Base-by-base conservation (phyloP, 2,888 invertebrate genomes). In the Caradrina kadenii region DNA sequence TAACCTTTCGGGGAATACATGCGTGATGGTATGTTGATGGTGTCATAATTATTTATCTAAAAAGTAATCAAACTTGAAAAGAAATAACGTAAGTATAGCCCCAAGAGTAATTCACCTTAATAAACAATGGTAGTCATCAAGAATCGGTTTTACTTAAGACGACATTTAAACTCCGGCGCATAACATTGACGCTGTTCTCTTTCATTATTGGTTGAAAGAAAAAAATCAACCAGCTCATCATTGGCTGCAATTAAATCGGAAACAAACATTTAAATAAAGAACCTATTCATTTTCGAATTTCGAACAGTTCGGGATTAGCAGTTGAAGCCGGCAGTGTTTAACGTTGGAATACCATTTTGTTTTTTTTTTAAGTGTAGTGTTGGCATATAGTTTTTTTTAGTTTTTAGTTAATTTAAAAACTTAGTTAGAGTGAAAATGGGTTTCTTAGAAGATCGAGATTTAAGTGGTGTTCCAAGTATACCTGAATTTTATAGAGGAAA, bases 401-500 rank as follows among this genome's bases (percentile, higher is more conserved):
- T 62, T 54, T 26, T 54, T 54, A 59, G 26, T 59, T 62, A 10
- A 10, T 22, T 53, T 61, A 45, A 19, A 26, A 26, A 31, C 45
- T 52, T 2, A 13, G 22, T 42, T 5, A 42, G 65, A 68, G 48
- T 0, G 0, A 77, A 66, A 55, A 93, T 93, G 93, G 90, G 90
- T 15, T 93, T 92, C 66, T 63, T 93, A n/a, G 91, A 93, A 66
- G 90, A 92, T 0, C 73, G 90, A 6, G 89, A 93, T 45, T 60
- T 90, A 15, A 71, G 65, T 3, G 69, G 79, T 19, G 84, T 87
- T 71, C 90, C 93, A 0, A 86, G 92, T 6, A 96, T 98, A 52
- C 93, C 97, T 0, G 96, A 97, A 48, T 98, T 97, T 89, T 98
- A 96, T 87, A 94, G 95, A 39, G 97, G 97, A 35, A 97, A 97